Evolutionary conservation across 2,888 invertebrate genomes (phyloP).

Genomic region (Agonopterix heracliana): DNA sequence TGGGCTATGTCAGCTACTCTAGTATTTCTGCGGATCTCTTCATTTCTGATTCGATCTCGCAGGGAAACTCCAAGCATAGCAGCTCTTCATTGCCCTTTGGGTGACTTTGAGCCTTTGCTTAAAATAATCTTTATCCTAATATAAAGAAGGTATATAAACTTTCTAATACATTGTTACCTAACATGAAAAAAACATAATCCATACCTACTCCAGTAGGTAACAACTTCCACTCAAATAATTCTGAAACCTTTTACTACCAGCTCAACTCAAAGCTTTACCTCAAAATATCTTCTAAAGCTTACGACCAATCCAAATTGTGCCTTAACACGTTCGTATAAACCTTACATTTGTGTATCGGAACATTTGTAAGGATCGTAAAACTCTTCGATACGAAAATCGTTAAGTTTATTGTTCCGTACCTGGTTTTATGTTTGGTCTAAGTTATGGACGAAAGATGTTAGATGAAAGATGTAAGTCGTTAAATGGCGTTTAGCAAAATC

Average conservation of each 20-base stretch:
- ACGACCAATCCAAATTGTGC: slow-evolving; percentile 23
- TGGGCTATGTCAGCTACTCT: too few relatives aligned
- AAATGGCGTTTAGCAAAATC: too few relatives aligned
- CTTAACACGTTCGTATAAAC: slow-evolving; percentile 29
- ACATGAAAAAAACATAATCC: neutral
- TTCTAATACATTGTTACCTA: too few relatives aligned
- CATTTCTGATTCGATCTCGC: too few relatives aligned
- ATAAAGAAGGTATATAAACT: too few relatives aligned
- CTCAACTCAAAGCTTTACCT: neutral
- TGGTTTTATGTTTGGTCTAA: slow-evolving; percentile 2
- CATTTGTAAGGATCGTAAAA: slow-evolving; percentile 28
- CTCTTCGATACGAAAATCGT: slow-evolving; percentile 25
- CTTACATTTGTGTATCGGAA: slow-evolving; percentile 21
- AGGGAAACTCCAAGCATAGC: too few relatives aligned
- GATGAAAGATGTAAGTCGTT: too few relatives aligned
- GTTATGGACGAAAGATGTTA: neutral
- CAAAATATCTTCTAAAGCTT: neutral
- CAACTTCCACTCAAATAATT: neutral
- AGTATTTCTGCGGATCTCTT: too few relatives aligned
- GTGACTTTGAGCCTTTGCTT: too few relatives aligned
- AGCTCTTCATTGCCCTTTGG: too few relatives aligned
- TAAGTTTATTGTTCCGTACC: slow-evolving; percentile 30
- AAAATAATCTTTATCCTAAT: too few relatives aligned
- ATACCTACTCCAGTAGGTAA: neutral
- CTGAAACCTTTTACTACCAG: slow-evolving; percentile 2